phyloP scores from a whole-genome alignment of 2,797 vertebrate genomes.

The Gymnodraco acuticeps region DNA sequence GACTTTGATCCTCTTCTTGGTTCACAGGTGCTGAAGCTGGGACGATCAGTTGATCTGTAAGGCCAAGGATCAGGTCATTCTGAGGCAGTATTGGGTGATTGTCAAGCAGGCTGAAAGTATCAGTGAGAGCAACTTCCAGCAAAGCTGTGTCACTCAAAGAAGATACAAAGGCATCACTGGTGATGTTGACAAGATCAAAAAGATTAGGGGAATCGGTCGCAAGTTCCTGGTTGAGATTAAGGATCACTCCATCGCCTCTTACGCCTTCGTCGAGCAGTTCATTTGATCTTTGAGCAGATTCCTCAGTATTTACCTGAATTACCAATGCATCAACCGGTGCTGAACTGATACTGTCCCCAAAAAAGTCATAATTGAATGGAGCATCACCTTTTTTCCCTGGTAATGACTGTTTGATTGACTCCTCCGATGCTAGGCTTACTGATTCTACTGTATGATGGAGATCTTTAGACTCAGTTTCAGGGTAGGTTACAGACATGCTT shows the following conservation, averaged over 20 bases:
- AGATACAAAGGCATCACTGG: slow-evolving; percentile 16
- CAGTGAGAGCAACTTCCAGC: slow-evolving; percentile 19
- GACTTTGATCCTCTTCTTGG: slow-evolving; percentile 31
- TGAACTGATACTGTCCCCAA: slow-evolving; percentile 29
- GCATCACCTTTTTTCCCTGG: slow-evolving; percentile 17
- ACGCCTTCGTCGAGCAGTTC: slow-evolving; percentile 10
- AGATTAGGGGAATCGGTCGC: slow-evolving; percentile 16
- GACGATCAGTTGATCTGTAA: slow-evolving; percentile 26
- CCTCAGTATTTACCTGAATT: slow-evolving; percentile 25
- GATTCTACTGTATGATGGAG: neutral
- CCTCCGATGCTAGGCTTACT: slow-evolving; percentile 17
- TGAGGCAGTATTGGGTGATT: slow-evolving; percentile 11
- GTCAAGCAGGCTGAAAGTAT: slow-evolving; percentile 39
- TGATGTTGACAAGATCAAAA: slow-evolving; percentile 26
- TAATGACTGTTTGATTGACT: slow-evolving; percentile 13
- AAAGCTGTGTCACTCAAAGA: slow-evolving; percentile 26
- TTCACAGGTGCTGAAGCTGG: slow-evolving; percentile 20
- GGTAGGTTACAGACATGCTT: slow-evolving; percentile 4
- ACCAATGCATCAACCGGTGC: slow-evolving; percentile 8
- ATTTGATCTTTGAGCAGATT: slow-evolving; percentile 9
- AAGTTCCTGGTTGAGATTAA: slow-evolving; percentile 35
- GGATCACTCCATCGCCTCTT: slow-evolving; percentile 9
- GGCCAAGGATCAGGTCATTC: slow-evolving; percentile 2
- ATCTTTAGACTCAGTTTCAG: slow-evolving; percentile 21
- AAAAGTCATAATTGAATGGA: slow-evolving; percentile 30